Conservation (phyloP, 2,888 invertebrate genomes). For the Poecilus cupreus region DNA sequence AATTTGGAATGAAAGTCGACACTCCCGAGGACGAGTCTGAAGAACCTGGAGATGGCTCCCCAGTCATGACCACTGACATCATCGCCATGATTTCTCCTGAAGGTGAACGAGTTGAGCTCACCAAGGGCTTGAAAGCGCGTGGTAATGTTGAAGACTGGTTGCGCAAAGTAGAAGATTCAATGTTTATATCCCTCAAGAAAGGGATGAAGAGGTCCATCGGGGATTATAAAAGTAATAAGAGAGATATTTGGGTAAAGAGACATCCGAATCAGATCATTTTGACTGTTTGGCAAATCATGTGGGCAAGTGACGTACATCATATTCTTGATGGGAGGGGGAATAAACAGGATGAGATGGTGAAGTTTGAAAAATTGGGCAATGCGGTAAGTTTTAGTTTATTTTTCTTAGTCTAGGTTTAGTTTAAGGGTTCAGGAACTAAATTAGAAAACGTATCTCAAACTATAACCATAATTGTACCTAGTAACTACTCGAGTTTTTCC, state of each 20-base stretch:
- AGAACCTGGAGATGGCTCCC: slow-evolving; percentile 70
- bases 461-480: no score
- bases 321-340: slow-evolving; percentile 77
- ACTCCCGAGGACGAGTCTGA: slow-evolving; percentile 74
- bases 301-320: slow-evolving; percentile 87
- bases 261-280: slow-evolving; percentile 88
- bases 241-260: slow-evolving; percentile 83
- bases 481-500: no score
- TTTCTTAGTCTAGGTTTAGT: no score
- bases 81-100: slow-evolving; percentile 93
- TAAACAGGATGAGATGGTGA: slow-evolving; percentile 77
- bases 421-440: no score
- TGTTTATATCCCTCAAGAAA: slow-evolving; percentile 86
- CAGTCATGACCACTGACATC: slow-evolving; percentile 86
- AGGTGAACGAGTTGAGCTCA: slow-evolving; percentile 86
- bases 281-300: slow-evolving; percentile 92
- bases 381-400: slow-evolving; percentile 72
- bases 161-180: slow-evolving; percentile 91
- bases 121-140: slow-evolving; percentile 85
- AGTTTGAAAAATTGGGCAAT: slow-evolving; percentile 82
- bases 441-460: background rate
- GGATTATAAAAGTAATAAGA: slow-evolving; percentile 79
- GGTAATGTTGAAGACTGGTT: slow-evolving; percentile 96
- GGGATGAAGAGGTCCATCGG: slow-evolving; percentile 84
- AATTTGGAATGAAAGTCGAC: slow-evolving; percentile 80